phyloP scores from a whole-genome alignment of 2,888 invertebrate species.

The Agrilus mali region DNA sequence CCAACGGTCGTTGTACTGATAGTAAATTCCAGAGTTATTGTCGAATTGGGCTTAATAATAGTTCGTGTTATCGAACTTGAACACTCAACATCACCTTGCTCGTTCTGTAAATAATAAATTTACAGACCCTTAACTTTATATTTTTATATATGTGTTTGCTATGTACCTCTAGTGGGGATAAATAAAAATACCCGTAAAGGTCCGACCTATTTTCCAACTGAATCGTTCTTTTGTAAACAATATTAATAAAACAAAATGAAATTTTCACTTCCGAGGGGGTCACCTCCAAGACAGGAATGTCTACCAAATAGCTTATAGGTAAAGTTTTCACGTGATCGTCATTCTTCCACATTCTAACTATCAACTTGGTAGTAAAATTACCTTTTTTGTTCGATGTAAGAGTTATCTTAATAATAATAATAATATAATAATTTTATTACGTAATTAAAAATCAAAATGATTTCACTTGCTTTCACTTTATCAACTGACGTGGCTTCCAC shows the following conservation, averaged over 20 bases:
- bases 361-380: conserved; percentile 35
- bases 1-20: conserved; percentile 37
- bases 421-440: background rate
- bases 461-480: background rate
- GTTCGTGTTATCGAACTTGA: conserved; percentile 24
- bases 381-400: conserved; percentile 42
- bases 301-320: conserved; percentile 40
- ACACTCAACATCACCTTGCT: conserved; percentile 10
- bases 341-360: conserved; percentile 44
- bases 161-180: conserved; percentile 1
- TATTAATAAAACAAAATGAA: conserved; percentile 46
- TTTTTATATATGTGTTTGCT: no score
- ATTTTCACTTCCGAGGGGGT: conserved; percentile 40
- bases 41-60: conserved; percentile 35
- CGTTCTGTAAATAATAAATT: conserved; percentile 5
- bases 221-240: conserved; percentile 38
- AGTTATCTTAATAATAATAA: conserved; percentile 35
- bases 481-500: no score
- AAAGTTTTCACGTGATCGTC: conserved; percentile 40
- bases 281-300: conserved; percentile 37
- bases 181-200: conserved; percentile 35
- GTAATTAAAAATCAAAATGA: background rate
- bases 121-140: background rate
- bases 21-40: conserved; percentile 33
- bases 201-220: conserved; percentile 35